phyloP scores from a whole-genome alignment of 2,797 vertebrate species.

The Austrolebias charrua region DNA sequence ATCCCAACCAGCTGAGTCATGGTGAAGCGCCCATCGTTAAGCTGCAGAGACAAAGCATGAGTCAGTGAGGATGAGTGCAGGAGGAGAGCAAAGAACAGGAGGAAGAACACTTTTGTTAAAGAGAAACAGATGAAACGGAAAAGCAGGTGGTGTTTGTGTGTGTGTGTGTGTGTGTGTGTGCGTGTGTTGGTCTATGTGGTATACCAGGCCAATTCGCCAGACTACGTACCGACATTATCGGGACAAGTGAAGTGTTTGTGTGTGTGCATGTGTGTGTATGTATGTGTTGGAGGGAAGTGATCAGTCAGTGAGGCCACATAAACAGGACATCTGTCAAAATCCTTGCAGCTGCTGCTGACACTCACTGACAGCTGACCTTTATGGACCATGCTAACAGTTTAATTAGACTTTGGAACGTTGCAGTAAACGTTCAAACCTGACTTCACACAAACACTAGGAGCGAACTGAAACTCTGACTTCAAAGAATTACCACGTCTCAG shows the following conservation, averaged over 20 bases:
- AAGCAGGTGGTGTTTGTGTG: not conserved
- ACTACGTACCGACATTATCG: too few relatives aligned
- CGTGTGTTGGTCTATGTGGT: not conserved
- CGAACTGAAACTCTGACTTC: constrained; percentile 14
- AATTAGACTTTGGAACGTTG: constrained; percentile 59
- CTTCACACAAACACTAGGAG: constrained; percentile 17
- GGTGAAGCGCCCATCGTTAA: constrained; percentile 97
- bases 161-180: too few relatives aligned
- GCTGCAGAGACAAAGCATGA: constrained; percentile 66
- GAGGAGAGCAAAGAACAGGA: constrained; percentile 8
- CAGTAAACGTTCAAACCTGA: constrained; percentile 27
- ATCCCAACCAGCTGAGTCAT: constrained; percentile 98
- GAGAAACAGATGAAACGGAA: constrained; percentile 6
- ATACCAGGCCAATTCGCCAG: too few relatives aligned
- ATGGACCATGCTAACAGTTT: constrained; percentile 65
- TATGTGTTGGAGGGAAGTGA: not conserved
- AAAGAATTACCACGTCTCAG: not conserved
- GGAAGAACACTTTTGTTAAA: constrained; percentile 6
- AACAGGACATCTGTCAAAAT: constrained; percentile 68
- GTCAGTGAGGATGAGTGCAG: not conserved
- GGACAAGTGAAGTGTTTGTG: too few relatives aligned
- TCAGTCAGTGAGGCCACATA: constrained; percentile 57
- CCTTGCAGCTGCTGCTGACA: constrained; percentile 55
- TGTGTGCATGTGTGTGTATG: too few relatives aligned
- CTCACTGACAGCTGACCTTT: constrained; percentile 69